Percentiles rank a stretch among this genome's conserved stretches.
Evolutionary conservation across 1,140 invertebrate genomes (phyloP).

Genomic region (Pseudomyrmex cubaensis): DNA sequence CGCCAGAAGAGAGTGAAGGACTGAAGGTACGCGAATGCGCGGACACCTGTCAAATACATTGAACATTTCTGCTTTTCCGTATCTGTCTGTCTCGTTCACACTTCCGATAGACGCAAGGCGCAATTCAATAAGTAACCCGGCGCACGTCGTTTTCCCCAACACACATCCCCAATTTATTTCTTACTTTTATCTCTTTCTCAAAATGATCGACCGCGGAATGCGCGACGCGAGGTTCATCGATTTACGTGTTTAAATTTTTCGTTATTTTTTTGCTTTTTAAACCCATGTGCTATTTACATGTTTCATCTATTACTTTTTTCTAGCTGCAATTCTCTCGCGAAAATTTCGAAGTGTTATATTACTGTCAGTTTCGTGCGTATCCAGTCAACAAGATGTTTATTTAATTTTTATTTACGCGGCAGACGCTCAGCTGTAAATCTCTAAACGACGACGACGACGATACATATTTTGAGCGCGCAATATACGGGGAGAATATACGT

Average conservation of each 20-base stretch:
- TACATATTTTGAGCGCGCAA: not conserved
- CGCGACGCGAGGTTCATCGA: no score
- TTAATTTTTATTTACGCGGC: conserved; percentile 12
- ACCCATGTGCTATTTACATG: not conserved
- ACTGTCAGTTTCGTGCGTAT: not conserved
- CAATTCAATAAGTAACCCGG: conserved; percentile 66
- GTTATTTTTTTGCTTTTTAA: no score
- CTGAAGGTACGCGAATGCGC: conserved; percentile 70
- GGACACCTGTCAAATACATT: conserved; percentile 73
- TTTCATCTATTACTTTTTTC: no score
- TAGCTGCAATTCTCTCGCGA: no score
- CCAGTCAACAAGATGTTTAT: not conserved
- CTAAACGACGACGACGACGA: not conserved
- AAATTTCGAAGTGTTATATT: not conserved
- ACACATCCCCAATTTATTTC: not conserved
- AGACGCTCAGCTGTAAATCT: conserved; percentile 13
- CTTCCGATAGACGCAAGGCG: conserved; percentile 61
- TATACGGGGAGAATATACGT: not conserved
- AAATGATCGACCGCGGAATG: not conserved
- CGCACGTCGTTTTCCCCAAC: not conserved
- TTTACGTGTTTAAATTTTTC: not conserved
- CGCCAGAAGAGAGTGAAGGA: conserved; percentile 67
- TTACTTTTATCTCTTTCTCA: not conserved
- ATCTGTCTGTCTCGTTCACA: conserved; percentile 65
- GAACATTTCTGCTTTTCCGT: conserved; percentile 66